Percentiles rank a stretch among this genome's conserved stretches.
phyloP scores from a whole-genome alignment of 2,797 vertebrate species.

The Oryzias sinensis region DNA sequence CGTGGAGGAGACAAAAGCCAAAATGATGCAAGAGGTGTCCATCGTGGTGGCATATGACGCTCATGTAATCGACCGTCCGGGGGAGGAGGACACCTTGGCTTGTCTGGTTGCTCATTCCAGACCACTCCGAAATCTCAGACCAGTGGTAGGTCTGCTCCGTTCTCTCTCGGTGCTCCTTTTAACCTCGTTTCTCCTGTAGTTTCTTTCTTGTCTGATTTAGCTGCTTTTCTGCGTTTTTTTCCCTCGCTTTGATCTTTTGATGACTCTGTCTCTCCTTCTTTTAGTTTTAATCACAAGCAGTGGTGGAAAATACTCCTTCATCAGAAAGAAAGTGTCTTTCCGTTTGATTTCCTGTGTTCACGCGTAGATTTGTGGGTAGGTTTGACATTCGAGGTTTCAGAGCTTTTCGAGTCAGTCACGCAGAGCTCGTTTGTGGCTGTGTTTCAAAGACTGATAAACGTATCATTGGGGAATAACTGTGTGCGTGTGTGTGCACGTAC shows the following conservation, averaged over 20 bases:
- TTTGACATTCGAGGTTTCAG: slow-evolving; percentile 30
- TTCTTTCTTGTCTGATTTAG: background rate
- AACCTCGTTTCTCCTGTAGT: background rate
- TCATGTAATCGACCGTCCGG: slow-evolving; percentile 90
- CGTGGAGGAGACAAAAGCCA: slow-evolving; percentile 51
- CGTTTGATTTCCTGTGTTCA: background rate
- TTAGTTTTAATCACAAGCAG: background rate
- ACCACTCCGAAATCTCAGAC: slow-evolving; percentile 86
- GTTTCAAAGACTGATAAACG: slow-evolving; percentile 54
- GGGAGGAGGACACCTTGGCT: slow-evolving; percentile 89
- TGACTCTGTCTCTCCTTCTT: too few species aligned
- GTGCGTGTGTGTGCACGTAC: slow-evolving; percentile 19
- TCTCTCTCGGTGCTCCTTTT: background rate
- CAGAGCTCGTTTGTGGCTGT: slow-evolving; percentile 23
- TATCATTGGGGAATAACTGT: slow-evolving; percentile 36
- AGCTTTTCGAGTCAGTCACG: slow-evolving; percentile 26
- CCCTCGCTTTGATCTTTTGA: too few species aligned
- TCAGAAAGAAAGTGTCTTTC: slow-evolving; percentile 19
- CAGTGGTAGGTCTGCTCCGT: slow-evolving; percentile 84
- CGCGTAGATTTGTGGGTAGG: slow-evolving; percentile 16
- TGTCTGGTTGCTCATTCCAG: slow-evolving; percentile 90
- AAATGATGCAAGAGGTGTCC: slow-evolving; percentile 98
- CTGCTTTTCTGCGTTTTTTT: too few species aligned
- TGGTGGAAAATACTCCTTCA: slow-evolving; percentile 4
- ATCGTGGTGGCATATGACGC: slow-evolving; percentile 94